Base-by-base conservation (phyloP, 2,797 vertebrate species). In the Eremophila alpestris region DNA sequence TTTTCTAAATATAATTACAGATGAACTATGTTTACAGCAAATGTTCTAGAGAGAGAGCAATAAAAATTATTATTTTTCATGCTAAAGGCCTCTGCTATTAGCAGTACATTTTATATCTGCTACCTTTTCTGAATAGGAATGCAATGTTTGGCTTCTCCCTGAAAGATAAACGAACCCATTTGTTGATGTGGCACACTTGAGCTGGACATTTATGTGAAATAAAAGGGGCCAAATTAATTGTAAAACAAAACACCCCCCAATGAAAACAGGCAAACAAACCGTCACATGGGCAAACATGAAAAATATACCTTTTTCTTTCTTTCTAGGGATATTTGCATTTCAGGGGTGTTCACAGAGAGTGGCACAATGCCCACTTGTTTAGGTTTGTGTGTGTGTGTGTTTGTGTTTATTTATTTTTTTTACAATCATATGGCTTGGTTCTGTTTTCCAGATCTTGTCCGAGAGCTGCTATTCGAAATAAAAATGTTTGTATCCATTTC, bases 401-500 rank as follows among this genome's bases (percentile, higher is more conserved):
- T n/a, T n/a, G n/a, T n/a, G 18, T 85, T 20, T 58, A 10, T 59
- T 79, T 68, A 83, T 92, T 89, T 38, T 87, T 81, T 97, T 97
- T 94, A 96, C 96, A 95, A 89, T 98, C 97, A 89, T 97, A 98
- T 97, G 97, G 97, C 97, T 97, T 90, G 80, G 88, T 97, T 97
- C 96, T 95, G 96, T 96, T 98, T 96, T 96, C 95, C 97, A 97
- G 96, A 97, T 97, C 97, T 97, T 97, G 96, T 96, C 96, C 9
- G 92, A 96, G 97, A 97, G 96, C 97, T 92, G 95, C 95, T 97
- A 94, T 98, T 97, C 22, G 95, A 97, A 98, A 98, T 98, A 97
- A 98, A 98, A 98, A 98, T 97, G 97, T 98, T 97, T 98, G 97
- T 90, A 97, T 97, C 96, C 85, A 51, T 97, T 97, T 98, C 95